phyloP scores from a whole-genome alignment of 2,888 invertebrate species.

The Cryptocephalus moraei region DNA sequence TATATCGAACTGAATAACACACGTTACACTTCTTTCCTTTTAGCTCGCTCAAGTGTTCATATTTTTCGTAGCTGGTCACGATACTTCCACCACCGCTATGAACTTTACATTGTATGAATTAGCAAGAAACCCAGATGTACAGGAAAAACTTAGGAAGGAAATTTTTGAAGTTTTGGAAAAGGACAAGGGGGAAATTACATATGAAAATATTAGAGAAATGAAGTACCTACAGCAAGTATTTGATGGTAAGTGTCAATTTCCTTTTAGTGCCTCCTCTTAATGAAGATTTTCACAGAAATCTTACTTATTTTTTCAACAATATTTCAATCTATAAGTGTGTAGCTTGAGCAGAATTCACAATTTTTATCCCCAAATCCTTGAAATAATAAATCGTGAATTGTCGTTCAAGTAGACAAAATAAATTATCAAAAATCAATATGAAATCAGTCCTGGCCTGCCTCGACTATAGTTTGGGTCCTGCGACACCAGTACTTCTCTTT shows the following conservation, averaged over 20 bases:
- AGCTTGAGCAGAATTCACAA: too few relatives aligned
- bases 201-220: neutral
- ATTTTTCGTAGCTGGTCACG: slow-evolving; percentile 1
- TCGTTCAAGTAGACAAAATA: too few relatives aligned
- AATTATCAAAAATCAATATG: too few relatives aligned
- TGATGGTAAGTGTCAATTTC: neutral
- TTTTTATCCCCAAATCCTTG: too few relatives aligned
- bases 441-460: too few relatives aligned
- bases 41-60: neutral
- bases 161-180: neutral
- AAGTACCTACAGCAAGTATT: neutral
- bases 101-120: neutral
- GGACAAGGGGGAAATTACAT: neutral
- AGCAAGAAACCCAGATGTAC: neutral
- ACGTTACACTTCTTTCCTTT: neutral
- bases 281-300: too few relatives aligned
- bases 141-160: neutral
- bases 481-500: too few relatives aligned
- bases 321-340: too few relatives aligned
- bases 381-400: too few relatives aligned
- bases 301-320: too few relatives aligned
- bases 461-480: too few relatives aligned
- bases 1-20: neutral
- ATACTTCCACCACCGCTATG: slow-evolving; percentile 11
- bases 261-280: too few relatives aligned